phyloP scores from a whole-genome alignment of 1,140 invertebrate species.

The Adelges cooleyi region DNA sequence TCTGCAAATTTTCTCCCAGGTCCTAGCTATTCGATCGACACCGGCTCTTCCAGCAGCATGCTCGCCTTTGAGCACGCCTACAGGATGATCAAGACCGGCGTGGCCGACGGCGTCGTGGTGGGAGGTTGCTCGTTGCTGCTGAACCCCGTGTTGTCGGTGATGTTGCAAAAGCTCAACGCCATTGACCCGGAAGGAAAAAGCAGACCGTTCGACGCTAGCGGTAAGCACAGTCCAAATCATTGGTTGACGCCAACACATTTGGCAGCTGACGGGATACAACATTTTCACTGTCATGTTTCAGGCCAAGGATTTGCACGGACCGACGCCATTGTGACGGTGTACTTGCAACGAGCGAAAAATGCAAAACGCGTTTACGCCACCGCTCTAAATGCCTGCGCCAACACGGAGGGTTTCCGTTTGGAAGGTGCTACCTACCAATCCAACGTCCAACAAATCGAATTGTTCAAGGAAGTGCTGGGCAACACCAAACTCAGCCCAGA shows the following conservation, averaged over 20 bases:
- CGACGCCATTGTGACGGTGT: constrained; percentile 45
- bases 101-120: constrained; percentile 77
- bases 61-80: constrained; percentile 75
- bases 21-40: constrained; percentile 74
- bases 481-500: constrained; percentile 49
- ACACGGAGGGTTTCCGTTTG: constrained; percentile 51
- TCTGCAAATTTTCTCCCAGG: too few relatives aligned
- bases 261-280: not conserved
- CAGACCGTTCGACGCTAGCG: constrained; percentile 75
- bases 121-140: constrained; percentile 69
- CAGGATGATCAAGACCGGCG: constrained; percentile 56
- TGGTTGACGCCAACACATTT: not conserved
- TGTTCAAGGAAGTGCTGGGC: constrained; percentile 50
- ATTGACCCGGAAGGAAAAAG: constrained; percentile 72
- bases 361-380: constrained; percentile 47
- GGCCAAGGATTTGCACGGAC: constrained; percentile 49
- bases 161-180: constrained; percentile 64
- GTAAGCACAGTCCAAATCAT: constrained; percentile 34
- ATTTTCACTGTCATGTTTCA: constrained; percentile 30
- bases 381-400: constrained; percentile 48
- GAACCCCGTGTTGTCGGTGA: constrained; percentile 71
- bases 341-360: constrained; percentile 42
- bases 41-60: constrained; percentile 80
- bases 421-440: constrained; percentile 47
- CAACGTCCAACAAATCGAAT: constrained; percentile 40